phyloP scores from a whole-genome alignment of 2,888 invertebrate genomes.

The Cephus pulcher region DNA sequence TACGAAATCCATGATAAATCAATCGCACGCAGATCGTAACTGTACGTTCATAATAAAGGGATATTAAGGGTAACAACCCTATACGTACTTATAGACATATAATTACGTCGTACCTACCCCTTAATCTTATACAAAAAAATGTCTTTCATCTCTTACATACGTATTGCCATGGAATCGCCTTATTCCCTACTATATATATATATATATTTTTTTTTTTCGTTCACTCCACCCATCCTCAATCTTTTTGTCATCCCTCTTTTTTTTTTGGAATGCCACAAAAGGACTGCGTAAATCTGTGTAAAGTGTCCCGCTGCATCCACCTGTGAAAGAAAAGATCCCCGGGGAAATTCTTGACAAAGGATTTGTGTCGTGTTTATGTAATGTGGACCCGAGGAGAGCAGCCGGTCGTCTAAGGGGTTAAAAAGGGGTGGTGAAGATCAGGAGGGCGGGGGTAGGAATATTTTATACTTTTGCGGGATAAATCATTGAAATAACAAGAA shows the following conservation, averaged over 20 bases:
- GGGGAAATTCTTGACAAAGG: slow-evolving; percentile 41
- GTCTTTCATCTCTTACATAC: slow-evolving; percentile 28
- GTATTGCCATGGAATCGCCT: slow-evolving; percentile 49
- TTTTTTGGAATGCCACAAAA: slow-evolving; percentile 37
- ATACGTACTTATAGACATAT: neutral
- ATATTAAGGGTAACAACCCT: neutral
- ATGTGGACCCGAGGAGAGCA: neutral
- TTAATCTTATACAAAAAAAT: slow-evolving; percentile 29
- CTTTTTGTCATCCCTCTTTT: slow-evolving; percentile 31
- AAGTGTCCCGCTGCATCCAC: slow-evolving; percentile 41
- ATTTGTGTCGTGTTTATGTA: neutral
- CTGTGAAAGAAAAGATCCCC: slow-evolving; percentile 40
- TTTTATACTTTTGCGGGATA: neutral
- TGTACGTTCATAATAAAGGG: neutral
- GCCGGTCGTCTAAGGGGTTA: neutral
- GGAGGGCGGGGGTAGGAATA: neutral
- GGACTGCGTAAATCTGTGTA: slow-evolving; percentile 41
- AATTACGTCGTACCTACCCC: neutral
- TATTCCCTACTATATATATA: neutral
- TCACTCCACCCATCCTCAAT: neutral
- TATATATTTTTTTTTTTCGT: neutral
- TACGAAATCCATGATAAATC: neutral
- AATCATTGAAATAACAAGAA: neutral
- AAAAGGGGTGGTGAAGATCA: neutral
- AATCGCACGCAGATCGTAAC: neutral